phyloP scores from a whole-genome alignment of 2,797 vertebrate genomes.

The Malurus splendens region DNA sequence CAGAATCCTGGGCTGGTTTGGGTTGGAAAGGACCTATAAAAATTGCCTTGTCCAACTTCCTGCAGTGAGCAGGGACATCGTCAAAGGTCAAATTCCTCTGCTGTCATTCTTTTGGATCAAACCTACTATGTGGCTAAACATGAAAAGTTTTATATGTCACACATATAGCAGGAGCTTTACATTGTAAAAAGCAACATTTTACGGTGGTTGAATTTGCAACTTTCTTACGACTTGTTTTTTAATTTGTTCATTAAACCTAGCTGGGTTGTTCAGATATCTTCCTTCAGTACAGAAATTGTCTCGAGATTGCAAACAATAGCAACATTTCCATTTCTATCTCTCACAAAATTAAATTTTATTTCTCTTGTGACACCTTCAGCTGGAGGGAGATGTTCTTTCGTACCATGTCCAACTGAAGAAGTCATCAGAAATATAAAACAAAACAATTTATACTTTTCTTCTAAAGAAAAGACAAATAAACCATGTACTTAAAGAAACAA shows the following conservation, averaged over 20 bases:
- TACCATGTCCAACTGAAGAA: not conserved
- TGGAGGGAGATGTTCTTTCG: not conserved
- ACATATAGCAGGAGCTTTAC: not conserved
- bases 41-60: rapidly evolving
- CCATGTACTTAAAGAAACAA: not conserved
- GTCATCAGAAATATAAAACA: not conserved
- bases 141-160: not conserved
- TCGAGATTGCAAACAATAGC: not conserved
- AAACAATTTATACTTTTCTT: not conserved
- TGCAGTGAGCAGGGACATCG: not conserved
- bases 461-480: not conserved
- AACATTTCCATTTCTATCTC: not conserved
- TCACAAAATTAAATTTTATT: not conserved
- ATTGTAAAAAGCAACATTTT: not conserved
- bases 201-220: not conserved
- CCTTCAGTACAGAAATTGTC: not conserved
- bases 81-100: not conserved
- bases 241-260: not conserved
- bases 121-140: not conserved
- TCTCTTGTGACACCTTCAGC: not conserved
- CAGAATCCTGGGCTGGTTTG: not conserved
- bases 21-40: not conserved
- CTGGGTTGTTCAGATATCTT: not conserved
- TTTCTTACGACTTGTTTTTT: not conserved
- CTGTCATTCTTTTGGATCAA: not conserved